Percentiles rank a stretch among this genome's conserved stretches.
phyloP scores from a whole-genome alignment of 1,140 invertebrate genomes.

The Diorhabda carinulata region DNA sequence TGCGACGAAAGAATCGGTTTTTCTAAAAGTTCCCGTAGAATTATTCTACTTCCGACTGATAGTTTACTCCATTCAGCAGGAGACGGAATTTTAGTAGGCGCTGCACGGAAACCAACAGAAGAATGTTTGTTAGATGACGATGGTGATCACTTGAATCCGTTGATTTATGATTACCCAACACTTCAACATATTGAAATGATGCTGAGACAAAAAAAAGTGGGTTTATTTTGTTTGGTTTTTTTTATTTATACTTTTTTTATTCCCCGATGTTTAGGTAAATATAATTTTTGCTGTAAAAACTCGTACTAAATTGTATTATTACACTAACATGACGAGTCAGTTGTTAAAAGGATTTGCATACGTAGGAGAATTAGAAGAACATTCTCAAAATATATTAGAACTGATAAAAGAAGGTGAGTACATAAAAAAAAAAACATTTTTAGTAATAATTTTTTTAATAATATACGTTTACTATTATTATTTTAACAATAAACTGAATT shows the following conservation, averaged over 20 bases:
- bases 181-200: slow-evolving; percentile 57
- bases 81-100: slow-evolving; percentile 46
- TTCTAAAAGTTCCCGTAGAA: slow-evolving; percentile 44
- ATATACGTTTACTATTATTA: too few species aligned
- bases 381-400: slow-evolving; percentile 60
- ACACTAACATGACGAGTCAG: slow-evolving; percentile 52
- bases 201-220: slow-evolving; percentile 52
- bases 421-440: too few species aligned
- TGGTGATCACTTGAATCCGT: slow-evolving; percentile 54
- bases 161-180: slow-evolving; percentile 60
- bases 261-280: slow-evolving; percentile 48
- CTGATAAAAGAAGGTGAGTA: slow-evolving; percentile 53
- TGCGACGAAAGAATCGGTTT: slow-evolving; percentile 47
- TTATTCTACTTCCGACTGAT: slow-evolving; percentile 49
- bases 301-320: slow-evolving; percentile 51
- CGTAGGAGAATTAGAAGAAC: slow-evolving; percentile 54
- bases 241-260: neutral
- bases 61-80: slow-evolving; percentile 49
- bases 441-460: too few species aligned
- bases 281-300: slow-evolving; percentile 59
- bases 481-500: too few species aligned
- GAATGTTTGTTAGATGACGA: slow-evolving; percentile 54
- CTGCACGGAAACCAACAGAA: slow-evolving; percentile 44
- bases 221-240: neutral
- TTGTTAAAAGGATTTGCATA: slow-evolving; percentile 54